Conservation (phyloP, 2,888 invertebrate genomes). For the Proisotoma minuta region DNA sequence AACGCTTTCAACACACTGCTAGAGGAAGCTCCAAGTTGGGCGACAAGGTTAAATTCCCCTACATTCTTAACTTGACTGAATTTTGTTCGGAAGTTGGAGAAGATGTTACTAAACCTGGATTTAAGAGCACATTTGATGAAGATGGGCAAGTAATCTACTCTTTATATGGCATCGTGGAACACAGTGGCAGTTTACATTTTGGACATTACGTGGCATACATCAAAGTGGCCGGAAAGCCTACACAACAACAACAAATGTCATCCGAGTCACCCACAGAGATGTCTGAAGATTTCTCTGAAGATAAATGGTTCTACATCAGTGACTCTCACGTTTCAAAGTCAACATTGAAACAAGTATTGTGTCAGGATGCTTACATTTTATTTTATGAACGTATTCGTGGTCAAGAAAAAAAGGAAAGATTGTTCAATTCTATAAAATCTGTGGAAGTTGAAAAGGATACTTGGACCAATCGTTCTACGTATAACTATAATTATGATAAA, state of each 20-base stretch:
- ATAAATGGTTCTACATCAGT: slow-evolving; percentile 90
- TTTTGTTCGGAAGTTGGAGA: slow-evolving; percentile 69
- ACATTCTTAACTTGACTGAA: slow-evolving; percentile 79
- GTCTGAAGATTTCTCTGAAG: slow-evolving; percentile 55
- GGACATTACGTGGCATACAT: slow-evolving; percentile 93
- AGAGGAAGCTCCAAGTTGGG: slow-evolving; percentile 72
- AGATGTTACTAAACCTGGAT: slow-evolving; percentile 46
- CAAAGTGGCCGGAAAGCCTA: slow-evolving; percentile 58
- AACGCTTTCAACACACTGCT: slow-evolving; percentile 82
- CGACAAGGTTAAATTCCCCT: slow-evolving; percentile 80
- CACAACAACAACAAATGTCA: not conserved
- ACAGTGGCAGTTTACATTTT: slow-evolving; percentile 83
- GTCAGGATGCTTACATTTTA: slow-evolving; percentile 86
- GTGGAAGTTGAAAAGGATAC: not conserved
- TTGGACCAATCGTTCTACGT: not conserved
- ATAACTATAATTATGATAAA: not conserved
- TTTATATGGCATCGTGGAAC: slow-evolving; percentile 91
- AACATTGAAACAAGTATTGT: slow-evolving; percentile 71
- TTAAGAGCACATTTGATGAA: slow-evolving; percentile 33
- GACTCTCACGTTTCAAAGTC: slow-evolving; percentile 82
- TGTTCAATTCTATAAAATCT: slow-evolving; percentile 7
- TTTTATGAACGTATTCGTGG: slow-evolving; percentile 83
- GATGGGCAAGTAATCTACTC: slow-evolving; percentile 60
- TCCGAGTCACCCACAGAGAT: not conserved
- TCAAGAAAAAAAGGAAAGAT: slow-evolving; percentile 29